phyloP scores from a whole-genome alignment of 2,797 vertebrate species.

The Acipenser transmontanus region DNA sequence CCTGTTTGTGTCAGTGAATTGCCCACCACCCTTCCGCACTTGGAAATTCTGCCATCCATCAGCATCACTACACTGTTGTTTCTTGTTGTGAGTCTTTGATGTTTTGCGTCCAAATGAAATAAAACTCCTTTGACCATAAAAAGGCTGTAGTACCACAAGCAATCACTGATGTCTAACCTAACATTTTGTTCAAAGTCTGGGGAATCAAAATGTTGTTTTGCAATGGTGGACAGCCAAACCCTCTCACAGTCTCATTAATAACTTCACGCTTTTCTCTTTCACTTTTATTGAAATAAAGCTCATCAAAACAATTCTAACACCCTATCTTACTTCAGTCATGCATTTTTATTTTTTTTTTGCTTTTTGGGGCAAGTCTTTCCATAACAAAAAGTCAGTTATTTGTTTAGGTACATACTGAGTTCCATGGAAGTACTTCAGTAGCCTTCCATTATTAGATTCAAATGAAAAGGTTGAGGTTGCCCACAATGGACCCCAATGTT shows the following conservation, averaged over 20 bases:
- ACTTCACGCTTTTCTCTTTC: slow-evolving; percentile 19
- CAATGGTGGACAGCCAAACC: slow-evolving; percentile 19
- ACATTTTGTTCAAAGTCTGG: slow-evolving; percentile 9
- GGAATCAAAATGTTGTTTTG: slow-evolving; percentile 13
- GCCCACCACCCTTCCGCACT: no score
- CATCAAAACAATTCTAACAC: slow-evolving; percentile 20
- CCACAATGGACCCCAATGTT: slow-evolving; percentile 22
- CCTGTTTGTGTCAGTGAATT: no score
- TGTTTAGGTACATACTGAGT: slow-evolving; percentile 24
- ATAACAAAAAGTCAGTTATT: slow-evolving; percentile 25
- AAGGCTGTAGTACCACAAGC: slow-evolving; percentile 21
- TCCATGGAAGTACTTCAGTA: slow-evolving; percentile 24
- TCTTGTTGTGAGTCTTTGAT: slow-evolving; percentile 21
- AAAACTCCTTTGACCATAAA: slow-evolving; percentile 19
- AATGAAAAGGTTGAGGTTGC: slow-evolving; percentile 25
- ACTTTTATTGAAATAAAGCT: slow-evolving; percentile 11
- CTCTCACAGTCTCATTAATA: slow-evolving; percentile 19
- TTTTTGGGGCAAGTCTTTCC: slow-evolving; percentile 23
- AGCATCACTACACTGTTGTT: slow-evolving; percentile 23
- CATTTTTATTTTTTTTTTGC: slow-evolving; percentile 10
- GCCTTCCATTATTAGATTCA: slow-evolving; percentile 24
- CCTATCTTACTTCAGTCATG: slow-evolving; percentile 15
- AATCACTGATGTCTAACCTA: slow-evolving; percentile 17
- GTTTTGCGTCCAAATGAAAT: slow-evolving; percentile 16
- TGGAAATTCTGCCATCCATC: slow-evolving; percentile 17